Evolutionary conservation across 2,113 vertebrate genomes (phyloP).

Genomic region (Andinoacara biseriatus): DNA sequence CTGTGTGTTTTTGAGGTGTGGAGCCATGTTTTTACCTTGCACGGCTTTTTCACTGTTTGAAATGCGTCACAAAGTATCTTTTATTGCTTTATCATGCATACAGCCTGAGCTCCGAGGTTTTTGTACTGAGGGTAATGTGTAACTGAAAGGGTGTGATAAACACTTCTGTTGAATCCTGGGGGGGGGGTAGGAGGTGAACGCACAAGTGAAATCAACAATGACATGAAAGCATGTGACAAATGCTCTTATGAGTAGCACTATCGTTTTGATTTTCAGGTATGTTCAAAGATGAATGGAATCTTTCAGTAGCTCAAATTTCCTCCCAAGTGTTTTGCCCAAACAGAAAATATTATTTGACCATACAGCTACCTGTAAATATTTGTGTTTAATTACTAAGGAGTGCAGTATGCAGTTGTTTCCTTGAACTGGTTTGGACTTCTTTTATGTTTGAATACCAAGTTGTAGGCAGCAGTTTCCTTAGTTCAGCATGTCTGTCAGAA

Average conservation of each 20-base stretch:
- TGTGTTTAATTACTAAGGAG: background rate
- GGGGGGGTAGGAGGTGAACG: fast-evolving
- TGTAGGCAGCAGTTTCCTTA: background rate
- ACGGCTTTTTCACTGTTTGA: conserved; percentile 12
- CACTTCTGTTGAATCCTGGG: background rate
- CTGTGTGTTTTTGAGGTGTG: conserved; percentile 52
- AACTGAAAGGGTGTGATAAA: conserved; percentile 3
- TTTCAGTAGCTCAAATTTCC: background rate
- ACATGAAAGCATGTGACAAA: background rate
- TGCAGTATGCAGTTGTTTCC: fast-evolving
- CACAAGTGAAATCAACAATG: background rate
- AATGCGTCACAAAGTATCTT: conserved; percentile 10
- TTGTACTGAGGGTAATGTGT: conserved; percentile 40
- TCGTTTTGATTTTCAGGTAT: background rate
- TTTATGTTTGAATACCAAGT: background rate
- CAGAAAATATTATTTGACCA: no score
- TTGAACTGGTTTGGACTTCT: background rate
- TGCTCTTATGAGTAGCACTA: fast-evolving
- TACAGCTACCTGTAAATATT: background rate
- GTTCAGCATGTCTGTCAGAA: background rate
- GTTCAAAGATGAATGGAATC: background rate
- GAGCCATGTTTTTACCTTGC: background rate
- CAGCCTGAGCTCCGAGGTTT: background rate
- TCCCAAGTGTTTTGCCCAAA: background rate
- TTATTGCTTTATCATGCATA: background rate